phyloP scores from a whole-genome alignment of 2,797 vertebrate species.

The Lacerta bilineata region DNA sequence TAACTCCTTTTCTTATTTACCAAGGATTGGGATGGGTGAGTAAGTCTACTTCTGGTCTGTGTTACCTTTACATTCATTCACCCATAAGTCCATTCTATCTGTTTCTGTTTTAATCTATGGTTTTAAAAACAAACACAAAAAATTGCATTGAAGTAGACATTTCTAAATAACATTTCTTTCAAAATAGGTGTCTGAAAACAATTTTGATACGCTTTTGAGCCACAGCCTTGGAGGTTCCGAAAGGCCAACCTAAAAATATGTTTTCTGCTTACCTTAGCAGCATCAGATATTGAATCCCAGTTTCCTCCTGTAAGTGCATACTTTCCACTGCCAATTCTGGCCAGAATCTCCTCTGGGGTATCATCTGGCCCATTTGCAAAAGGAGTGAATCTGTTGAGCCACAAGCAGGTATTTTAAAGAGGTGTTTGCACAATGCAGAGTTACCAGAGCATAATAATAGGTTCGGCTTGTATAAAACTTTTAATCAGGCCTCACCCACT shows the following conservation, averaged over 20 bases:
- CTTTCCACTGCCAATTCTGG: slow-evolving; percentile 93
- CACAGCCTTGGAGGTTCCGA: neutral
- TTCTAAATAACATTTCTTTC: neutral
- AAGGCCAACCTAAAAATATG: rapidly evolving
- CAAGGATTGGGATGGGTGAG: neutral
- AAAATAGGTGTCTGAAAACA: neutral
- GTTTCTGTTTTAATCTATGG: neutral
- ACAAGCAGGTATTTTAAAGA: neutral
- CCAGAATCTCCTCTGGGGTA: slow-evolving; percentile 94
- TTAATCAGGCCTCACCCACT: slow-evolving; percentile 32
- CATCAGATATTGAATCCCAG: slow-evolving; percentile 94
- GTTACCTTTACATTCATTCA: neutral
- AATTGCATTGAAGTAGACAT: neutral
- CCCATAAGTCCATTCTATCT: neutral
- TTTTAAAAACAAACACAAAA: neutral
- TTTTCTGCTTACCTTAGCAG: slow-evolving; percentile 86
- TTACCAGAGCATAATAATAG: neutral
- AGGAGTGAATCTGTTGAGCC: slow-evolving; percentile 88
- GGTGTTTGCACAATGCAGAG: neutral
- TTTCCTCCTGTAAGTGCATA: slow-evolving; percentile 92
- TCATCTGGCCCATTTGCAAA: slow-evolving; percentile 95
- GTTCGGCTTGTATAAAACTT: slow-evolving; percentile 43
- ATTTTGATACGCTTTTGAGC: neutral
- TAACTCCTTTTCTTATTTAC: neutral
- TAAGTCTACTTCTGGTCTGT: neutral